Evolutionary conservation across 2,113 vertebrate genomes (phyloP).

Genomic region (Hemicordylus capensis): DNA sequence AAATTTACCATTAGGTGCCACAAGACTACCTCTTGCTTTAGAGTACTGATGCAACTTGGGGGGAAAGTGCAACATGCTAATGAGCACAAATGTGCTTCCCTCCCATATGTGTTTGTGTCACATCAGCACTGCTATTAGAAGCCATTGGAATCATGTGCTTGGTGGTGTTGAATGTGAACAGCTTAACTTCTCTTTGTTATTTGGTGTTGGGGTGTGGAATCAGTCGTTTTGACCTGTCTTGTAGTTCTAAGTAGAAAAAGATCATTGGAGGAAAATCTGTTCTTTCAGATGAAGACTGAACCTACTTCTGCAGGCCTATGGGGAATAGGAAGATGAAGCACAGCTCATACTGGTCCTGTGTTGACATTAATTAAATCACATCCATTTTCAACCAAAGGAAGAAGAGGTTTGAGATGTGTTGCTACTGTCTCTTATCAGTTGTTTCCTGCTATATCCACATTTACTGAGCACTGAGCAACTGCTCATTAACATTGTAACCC

Average conservation of each 20-base stretch:
- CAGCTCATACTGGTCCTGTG: neutral
- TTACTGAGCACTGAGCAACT: neutral
- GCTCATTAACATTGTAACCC: neutral
- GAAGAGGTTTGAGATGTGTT: conserved; percentile 10
- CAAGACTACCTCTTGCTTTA: no score
- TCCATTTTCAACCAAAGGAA: neutral
- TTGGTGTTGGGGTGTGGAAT: neutral
- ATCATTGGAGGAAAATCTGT: neutral
- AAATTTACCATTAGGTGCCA: no score
- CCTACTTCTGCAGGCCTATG: neutral
- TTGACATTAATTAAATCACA: neutral
- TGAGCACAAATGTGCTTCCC: neutral
- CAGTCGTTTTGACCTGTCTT: neutral
- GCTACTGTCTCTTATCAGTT: conserved; percentile 13
- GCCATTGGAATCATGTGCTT: neutral
- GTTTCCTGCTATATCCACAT: neutral
- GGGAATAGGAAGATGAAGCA: neutral
- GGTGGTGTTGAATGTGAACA: neutral
- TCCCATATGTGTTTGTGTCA: neutral
- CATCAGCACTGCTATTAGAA: neutral
- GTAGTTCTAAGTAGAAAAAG: neutral
- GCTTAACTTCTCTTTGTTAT: neutral
- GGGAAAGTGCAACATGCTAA: neutral
- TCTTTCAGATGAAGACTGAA: neutral
- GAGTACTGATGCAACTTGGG: neutral